Evolutionary conservation across 2,113 vertebrate genomes (phyloP).

Genomic region (Melanostigma gelatinosum): DNA sequence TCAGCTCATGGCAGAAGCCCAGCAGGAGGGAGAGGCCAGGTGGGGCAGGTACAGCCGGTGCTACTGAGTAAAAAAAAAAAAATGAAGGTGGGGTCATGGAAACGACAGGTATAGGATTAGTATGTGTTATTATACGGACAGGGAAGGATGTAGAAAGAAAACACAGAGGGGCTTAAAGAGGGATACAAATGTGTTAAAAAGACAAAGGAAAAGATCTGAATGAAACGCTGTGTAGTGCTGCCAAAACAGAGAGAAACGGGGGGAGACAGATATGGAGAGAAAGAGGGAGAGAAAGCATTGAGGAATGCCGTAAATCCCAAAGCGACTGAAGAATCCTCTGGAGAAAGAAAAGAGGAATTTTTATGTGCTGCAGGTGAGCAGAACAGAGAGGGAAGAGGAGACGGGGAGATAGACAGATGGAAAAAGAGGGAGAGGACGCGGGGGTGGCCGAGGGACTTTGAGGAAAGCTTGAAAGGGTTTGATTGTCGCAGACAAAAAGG

Average conservation of each 20-base stretch:
- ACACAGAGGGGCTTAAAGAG: conserved; percentile 51
- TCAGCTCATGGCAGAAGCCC: conserved; percentile 72
- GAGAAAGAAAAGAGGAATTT: conserved; percentile 87
- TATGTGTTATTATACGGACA: conserved; percentile 40
- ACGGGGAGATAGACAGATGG: conserved; percentile 70
- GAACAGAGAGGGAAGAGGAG: conserved; percentile 65
- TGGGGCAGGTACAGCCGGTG: conserved; percentile 71
- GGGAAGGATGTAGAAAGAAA: conserved; percentile 62
- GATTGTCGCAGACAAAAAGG: conserved; percentile 66
- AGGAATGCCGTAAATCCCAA: conserved; percentile 87
- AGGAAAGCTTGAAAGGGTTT: conserved; percentile 73
- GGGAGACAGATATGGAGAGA: conserved; percentile 69
- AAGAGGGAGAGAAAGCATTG: conserved; percentile 67
- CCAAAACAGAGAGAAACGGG: conserved; percentile 59
- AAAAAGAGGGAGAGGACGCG: conserved; percentile 71
- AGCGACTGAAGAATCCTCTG: conserved; percentile 82
- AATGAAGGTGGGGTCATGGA: conserved; percentile 64
- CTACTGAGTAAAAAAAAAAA: conserved; percentile 30
- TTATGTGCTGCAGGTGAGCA: conserved; percentile 89
- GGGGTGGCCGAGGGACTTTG: conserved; percentile 76
- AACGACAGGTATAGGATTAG: conserved; percentile 63
- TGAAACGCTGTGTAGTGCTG: conserved; percentile 64
- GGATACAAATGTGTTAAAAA: conserved; percentile 75
- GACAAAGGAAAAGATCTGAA: conserved; percentile 70
- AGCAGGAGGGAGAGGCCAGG: conserved; percentile 76